A percentile compares a stretch with the other conserved stretches of the same genome.
These are phyloP conservation scores for Valencia hispanica DNA, from an alignment of 2,797 vertebrate species.

Conservation along the genomic window DNA sequence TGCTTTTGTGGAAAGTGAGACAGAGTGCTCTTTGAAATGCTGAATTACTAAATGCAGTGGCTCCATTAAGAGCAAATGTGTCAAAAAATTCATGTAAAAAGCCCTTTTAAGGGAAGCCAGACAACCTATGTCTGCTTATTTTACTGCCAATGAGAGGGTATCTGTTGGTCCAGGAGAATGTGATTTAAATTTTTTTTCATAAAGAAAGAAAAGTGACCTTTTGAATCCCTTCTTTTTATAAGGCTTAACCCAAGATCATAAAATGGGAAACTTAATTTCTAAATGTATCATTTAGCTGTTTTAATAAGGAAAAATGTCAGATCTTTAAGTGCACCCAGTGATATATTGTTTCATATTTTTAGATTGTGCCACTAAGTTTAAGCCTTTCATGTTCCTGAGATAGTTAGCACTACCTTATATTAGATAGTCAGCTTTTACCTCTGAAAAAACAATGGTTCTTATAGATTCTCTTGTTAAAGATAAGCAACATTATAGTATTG, in stretches of 20 bases:
- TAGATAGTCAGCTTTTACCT: slow-evolving; percentile 10
- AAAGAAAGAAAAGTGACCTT: slow-evolving; percentile 46
- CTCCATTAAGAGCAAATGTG: slow-evolving; percentile 57
- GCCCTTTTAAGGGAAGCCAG: slow-evolving; percentile 48
- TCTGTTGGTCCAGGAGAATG: slow-evolving; percentile 42
- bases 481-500: slow-evolving; percentile 17
- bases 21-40: slow-evolving; percentile 60
- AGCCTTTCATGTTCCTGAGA: slow-evolving; percentile 13
- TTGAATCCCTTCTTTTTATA: slow-evolving; percentile 45
- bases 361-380: slow-evolving; percentile 10
- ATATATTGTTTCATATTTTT: slow-evolving; percentile 39
- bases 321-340: slow-evolving; percentile 33
- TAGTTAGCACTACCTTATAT: slow-evolving; percentile 25
- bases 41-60: slow-evolving; percentile 52
- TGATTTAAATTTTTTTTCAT: slow-evolving; percentile 65
- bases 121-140: slow-evolving; percentile 40
- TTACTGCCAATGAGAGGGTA: slow-evolving; percentile 48
- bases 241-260: slow-evolving; percentile 35
- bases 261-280: slow-evolving; percentile 40
- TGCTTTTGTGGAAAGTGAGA: slow-evolving; percentile 55
- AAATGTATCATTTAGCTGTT: slow-evolving; percentile 38
- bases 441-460: slow-evolving; percentile 10
- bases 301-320: slow-evolving; percentile 30
- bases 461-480: slow-evolving; percentile 22
- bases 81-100: slow-evolving; percentile 54